These are phyloP conservation scores for Achatina immaculata DNA, from an alignment of 1,140 invertebrate genomes.

Conservation along the genomic window DNA sequence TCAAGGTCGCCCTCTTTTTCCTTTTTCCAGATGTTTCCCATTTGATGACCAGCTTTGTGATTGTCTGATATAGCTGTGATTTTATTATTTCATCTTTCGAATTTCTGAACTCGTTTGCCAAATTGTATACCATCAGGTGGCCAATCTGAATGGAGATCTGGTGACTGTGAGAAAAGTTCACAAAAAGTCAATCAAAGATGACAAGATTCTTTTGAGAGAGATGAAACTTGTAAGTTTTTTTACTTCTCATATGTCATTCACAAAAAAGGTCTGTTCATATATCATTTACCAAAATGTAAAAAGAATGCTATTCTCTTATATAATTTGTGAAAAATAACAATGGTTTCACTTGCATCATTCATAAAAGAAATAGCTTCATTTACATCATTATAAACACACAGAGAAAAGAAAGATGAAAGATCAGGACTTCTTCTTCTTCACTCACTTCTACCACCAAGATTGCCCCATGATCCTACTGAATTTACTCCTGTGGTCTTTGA, in stretches of 20 bases:
- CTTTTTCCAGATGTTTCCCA: too few relatives aligned
- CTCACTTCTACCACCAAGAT: too few relatives aligned
- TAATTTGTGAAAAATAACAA: not conserved
- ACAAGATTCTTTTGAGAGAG: slow-evolving; percentile 55
- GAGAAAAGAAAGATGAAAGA: too few relatives aligned
- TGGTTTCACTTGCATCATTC: not conserved
- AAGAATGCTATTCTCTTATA: not conserved
- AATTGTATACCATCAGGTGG: slow-evolving; percentile 36
- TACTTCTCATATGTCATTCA: not conserved
- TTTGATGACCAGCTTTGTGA: too few relatives aligned
- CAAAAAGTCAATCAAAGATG: slow-evolving; percentile 53
- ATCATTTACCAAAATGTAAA: not conserved
- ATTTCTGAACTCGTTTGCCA: slow-evolving; percentile 3
- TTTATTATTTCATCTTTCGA: too few relatives aligned
- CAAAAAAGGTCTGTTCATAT: not conserved
- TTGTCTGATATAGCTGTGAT: too few relatives aligned
- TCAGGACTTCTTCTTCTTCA: too few relatives aligned
- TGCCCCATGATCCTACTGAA: too few relatives aligned
- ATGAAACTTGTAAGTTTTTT: slow-evolving; percentile 51
- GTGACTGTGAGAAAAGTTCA: slow-evolving; percentile 54
- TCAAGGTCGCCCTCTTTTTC: too few relatives aligned
- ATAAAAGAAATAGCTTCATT: too few relatives aligned
- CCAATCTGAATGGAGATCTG: slow-evolving; percentile 43
- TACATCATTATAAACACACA: too few relatives aligned
- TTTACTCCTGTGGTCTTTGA: too few relatives aligned